Conservation (phyloP, 2,797 vertebrate species). For the Lateolabrax maculatus region DNA sequence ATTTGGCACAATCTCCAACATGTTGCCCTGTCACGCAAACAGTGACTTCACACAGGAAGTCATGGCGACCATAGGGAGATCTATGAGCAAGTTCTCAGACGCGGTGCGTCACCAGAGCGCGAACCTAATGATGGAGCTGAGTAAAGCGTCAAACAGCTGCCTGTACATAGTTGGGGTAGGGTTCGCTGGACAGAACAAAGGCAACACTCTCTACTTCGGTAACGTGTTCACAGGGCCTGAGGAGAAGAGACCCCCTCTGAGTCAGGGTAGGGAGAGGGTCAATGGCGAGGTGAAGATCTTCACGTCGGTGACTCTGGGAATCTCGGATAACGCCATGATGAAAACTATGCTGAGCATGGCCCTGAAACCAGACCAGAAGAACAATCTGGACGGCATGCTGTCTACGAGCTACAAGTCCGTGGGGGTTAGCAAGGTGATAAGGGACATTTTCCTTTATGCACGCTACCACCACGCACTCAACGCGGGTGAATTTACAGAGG, state of each 20-base stretch:
- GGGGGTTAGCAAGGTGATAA: too few species aligned
- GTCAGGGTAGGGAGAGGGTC: neutral
- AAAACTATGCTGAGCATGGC: neutral
- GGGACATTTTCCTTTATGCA: too few species aligned
- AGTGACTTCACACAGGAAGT: neutral
- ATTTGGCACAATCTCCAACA: neutral
- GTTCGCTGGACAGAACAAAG: neutral
- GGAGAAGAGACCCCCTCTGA: neutral
- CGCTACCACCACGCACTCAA: too few species aligned
- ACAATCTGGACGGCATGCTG: too few species aligned
- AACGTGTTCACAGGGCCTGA: neutral
- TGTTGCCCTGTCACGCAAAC: constrained; percentile 11
- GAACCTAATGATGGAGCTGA: neutral
- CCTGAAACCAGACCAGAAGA: too few species aligned
- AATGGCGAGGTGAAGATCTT: too few species aligned
- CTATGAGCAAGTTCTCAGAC: neutral
- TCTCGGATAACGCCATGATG: neutral
- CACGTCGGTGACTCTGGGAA: neutral
- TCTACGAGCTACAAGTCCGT: too few species aligned
- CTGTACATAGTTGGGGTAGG: neutral
- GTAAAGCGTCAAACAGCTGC: neutral
- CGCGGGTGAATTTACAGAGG: too few species aligned
- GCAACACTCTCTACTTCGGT: neutral
- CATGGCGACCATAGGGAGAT: neutral
- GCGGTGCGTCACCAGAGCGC: neutral